phyloP scores from a whole-genome alignment of 2,113 vertebrate species.

The Telmatochromis sp. region DNA sequence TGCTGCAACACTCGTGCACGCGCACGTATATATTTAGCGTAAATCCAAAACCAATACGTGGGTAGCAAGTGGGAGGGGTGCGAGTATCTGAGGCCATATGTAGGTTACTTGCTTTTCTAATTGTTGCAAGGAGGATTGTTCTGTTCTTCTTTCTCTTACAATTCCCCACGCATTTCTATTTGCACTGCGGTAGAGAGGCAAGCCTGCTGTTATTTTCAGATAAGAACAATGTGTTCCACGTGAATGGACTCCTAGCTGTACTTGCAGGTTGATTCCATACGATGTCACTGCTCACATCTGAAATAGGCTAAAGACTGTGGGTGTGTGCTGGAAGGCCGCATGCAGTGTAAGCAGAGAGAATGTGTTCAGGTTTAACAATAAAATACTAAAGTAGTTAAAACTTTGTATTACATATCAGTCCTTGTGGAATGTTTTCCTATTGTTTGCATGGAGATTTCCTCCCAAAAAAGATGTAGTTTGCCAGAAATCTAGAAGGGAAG shows the following conservation, averaged over 20 bases:
- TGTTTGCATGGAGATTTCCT: not conserved
- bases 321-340: not conserved
- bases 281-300: constrained; percentile 55
- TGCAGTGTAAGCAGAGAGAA: not conserved
- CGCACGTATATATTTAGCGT: constrained; percentile 11
- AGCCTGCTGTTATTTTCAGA: not conserved
- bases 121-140: rapidly evolving
- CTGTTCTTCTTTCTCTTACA: not conserved
- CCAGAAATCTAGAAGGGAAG: not conserved
- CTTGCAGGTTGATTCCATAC: constrained; percentile 21
- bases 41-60: not conserved
- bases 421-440: not conserved
- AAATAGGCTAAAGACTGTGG: not conserved
- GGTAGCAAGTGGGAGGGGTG: not conserved
- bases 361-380: not conserved
- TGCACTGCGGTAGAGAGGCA: not conserved
- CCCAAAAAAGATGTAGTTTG: not conserved
- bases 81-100: not conserved
- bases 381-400: rapidly evolving
- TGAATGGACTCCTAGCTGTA: not conserved
- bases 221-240: not conserved
- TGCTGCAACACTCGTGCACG: constrained; percentile 26
- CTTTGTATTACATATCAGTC: rapidly evolving
- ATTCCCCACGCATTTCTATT: not conserved
- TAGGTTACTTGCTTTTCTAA: not conserved